Percentiles rank a stretch among this genome's conserved stretches.
These are phyloP conservation scores for Elgonia sp. DNA, from an alignment of 2,888 invertebrate species.

Conservation along the genomic window DNA sequence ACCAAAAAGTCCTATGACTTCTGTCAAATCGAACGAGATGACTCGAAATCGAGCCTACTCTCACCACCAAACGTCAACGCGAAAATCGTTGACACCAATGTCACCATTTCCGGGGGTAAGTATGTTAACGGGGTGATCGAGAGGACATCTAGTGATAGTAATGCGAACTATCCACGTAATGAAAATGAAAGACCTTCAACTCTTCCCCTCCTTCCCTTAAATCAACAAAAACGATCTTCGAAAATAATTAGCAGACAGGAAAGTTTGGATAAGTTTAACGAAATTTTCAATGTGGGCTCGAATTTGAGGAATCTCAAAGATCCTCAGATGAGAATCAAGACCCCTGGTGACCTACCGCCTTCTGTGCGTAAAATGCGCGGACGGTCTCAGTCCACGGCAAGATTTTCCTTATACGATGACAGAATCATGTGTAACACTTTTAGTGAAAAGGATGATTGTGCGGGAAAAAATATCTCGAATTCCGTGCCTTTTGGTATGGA, in stretches of 20 bases:
- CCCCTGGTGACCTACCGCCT: conserved; percentile 94
- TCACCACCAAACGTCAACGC: conserved; percentile 77
- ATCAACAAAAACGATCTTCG: conserved; percentile 69
- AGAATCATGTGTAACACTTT: conserved; percentile 92
- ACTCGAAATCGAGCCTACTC: conserved; percentile 84
- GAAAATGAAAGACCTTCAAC: conserved; percentile 71
- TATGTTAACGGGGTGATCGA: conserved; percentile 84
- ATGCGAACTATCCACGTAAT: conserved; percentile 79
- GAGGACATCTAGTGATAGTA: conserved; percentile 83
- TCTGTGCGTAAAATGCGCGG: conserved; percentile 91
- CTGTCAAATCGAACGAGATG: conserved; percentile 84
- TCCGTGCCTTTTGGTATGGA: conserved; percentile 86
- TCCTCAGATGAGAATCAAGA: conserved; percentile 93
- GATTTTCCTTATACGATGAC: conserved; percentile 95
- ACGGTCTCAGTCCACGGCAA: conserved; percentile 89
- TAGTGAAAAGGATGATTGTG: conserved; percentile 86
- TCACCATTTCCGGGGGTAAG: conserved; percentile 87
- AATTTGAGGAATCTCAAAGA: conserved; percentile 90
- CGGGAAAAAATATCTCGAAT: conserved; percentile 83
- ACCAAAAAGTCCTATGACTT: conserved; percentile 83
- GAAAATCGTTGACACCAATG: conserved; percentile 85
- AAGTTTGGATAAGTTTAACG: conserved; percentile 92
- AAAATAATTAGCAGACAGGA: conserved; percentile 88
- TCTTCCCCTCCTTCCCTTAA: conserved; percentile 65
- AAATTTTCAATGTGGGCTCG: conserved; percentile 91